Conservation (phyloP, 2,888 invertebrate genomes). For the Venustoraphidia nigricollis region DNA sequence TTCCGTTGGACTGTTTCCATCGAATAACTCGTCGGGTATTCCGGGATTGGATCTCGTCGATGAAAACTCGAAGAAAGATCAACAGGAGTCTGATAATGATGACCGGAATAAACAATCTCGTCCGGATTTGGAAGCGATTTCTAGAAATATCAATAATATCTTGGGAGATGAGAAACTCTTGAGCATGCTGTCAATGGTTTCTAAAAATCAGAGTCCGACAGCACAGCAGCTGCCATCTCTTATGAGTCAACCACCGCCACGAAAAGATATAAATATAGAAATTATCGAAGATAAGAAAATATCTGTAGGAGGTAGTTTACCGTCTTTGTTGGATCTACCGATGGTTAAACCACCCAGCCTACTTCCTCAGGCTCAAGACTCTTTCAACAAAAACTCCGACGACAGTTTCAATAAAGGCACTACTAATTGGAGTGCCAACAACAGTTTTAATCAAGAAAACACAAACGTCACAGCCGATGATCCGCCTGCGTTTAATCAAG, state of each 20-base stretch:
- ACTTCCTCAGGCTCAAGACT: no score
- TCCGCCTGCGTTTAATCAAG: no score
- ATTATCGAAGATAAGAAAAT: no score
- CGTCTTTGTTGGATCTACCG: constrained; percentile 2
- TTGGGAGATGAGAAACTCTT: constrained; percentile 46
- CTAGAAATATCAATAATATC: constrained; percentile 43
- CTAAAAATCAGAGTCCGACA: constrained; percentile 20
- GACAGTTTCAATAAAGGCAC: no score
- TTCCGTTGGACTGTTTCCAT: not conserved
- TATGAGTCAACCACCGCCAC: not conserved
- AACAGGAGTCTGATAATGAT: not conserved
- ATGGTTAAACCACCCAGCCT: constrained; percentile 1
- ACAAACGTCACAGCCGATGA: no score
- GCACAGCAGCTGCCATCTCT: not conserved
- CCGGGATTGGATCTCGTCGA: constrained; percentile 59
- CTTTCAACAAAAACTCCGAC: no score
- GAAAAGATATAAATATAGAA: no score
- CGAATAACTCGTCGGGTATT: constrained; percentile 31
- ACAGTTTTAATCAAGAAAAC: no score
- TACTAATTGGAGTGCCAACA: no score
- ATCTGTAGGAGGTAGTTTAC: not conserved
- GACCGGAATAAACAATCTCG: constrained; percentile 18
- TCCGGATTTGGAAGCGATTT: constrained; percentile 40
- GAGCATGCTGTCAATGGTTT: constrained; percentile 36
- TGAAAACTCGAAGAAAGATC: constrained; percentile 14